Conservation (phyloP, 2,888 invertebrate genomes). For the Polydrusus cervinus region DNA sequence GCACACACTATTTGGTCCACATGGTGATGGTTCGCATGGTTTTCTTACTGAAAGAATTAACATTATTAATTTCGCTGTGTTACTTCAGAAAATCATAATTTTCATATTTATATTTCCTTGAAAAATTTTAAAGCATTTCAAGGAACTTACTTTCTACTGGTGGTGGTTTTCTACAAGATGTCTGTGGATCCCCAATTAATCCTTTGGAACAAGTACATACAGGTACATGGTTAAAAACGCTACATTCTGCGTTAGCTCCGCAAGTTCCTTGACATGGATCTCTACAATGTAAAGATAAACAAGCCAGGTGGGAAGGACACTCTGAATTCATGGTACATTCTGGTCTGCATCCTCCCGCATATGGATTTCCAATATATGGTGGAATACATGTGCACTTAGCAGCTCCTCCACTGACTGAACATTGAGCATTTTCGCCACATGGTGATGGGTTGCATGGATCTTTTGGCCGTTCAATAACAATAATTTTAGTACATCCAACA, state of each 20-base stretch:
- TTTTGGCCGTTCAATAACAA: constrained; percentile 57
- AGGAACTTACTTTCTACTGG: constrained; percentile 73
- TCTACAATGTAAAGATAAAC: constrained; percentile 88
- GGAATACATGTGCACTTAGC: constrained; percentile 90
- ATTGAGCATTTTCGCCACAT: constrained; percentile 89
- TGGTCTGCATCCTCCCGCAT: constrained; percentile 87
- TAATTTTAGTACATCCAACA: constrained; percentile 81
- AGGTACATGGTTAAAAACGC: constrained; percentile 87
- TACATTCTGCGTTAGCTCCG: constrained; percentile 87
- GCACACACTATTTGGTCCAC: constrained; percentile 77
- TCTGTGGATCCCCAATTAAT: constrained; percentile 88
- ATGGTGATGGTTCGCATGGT: constrained; percentile 77
- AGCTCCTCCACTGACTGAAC: constrained; percentile 79
- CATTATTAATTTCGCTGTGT: background rate
- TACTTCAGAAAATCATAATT: background rate
- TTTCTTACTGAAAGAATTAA: constrained; percentile 66
- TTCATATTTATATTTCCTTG: background rate
- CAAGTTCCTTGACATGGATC: constrained; percentile 91
- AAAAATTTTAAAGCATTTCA: too few relatives aligned
- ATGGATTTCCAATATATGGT: constrained; percentile 91
- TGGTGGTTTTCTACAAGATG: constrained; percentile 79
- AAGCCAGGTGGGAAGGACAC: constrained; percentile 84
- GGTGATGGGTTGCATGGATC: constrained; percentile 86
- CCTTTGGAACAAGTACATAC: constrained; percentile 86
- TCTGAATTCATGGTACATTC: constrained; percentile 89